Evolutionary conservation across 2,888 invertebrate species (phyloP).

Genomic region (Eumerus sabulonum): DNA sequence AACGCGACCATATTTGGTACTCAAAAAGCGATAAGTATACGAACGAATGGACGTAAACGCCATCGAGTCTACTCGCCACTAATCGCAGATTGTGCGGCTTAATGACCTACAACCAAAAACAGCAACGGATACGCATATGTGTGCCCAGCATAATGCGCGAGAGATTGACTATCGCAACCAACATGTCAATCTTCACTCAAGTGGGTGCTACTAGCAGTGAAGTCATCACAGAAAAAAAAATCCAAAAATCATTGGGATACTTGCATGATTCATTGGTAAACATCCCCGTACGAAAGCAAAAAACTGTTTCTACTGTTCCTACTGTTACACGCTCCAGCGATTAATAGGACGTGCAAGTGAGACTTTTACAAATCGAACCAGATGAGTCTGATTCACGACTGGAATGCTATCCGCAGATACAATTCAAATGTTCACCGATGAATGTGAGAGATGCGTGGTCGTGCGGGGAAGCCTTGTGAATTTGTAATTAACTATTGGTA

Average conservation of each 20-base stretch:
- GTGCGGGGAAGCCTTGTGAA: too few species aligned
- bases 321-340: constrained; percentile 44
- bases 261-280: constrained; percentile 53
- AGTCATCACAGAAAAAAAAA: constrained; percentile 39
- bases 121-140: neutral
- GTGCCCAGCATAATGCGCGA: too few species aligned
- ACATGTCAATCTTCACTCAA: constrained; percentile 9
- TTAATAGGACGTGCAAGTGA: constrained; percentile 42
- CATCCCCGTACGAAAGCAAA: neutral
- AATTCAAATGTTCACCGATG: neutral
- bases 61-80: too few species aligned
- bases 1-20: too few species aligned
- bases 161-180: too few species aligned
- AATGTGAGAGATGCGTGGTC: too few species aligned
- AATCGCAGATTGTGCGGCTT: too few species aligned
- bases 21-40: too few species aligned
- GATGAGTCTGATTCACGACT: constrained; percentile 7
- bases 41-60: too few species aligned
- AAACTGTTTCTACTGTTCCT: neutral
- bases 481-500: neutral
- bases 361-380: constrained; percentile 35
- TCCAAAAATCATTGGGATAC: constrained; percentile 9
- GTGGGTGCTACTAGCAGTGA: constrained; percentile 39
- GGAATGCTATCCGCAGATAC: neutral
- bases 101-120: too few species aligned